Percentiles rank a stretch among this genome's conserved stretches.
These are phyloP conservation scores for Lycocorax pyrrhopterus DNA, from an alignment of 2,113 vertebrate genomes.

Conservation along the genomic window DNA sequence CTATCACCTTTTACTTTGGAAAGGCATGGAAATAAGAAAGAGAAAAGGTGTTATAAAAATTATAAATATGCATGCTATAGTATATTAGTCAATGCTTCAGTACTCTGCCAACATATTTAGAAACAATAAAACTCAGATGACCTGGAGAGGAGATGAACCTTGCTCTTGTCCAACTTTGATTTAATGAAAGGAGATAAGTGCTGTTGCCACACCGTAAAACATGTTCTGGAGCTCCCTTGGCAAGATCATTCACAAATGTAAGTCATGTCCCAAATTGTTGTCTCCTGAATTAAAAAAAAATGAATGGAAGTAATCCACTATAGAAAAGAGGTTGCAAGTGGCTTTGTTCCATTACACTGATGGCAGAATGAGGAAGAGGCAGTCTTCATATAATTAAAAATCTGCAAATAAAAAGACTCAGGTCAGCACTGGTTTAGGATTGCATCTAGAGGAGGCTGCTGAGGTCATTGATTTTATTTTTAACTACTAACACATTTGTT, in stretches of 20 bases:
- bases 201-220: not conserved
- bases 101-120: not conserved
- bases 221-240: not conserved
- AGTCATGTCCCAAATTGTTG: not conserved
- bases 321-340: not conserved
- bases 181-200: not conserved
- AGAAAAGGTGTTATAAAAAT: not conserved
- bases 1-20: not conserved
- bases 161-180: not conserved
- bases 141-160: not conserved
- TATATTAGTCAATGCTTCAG: not conserved
- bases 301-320: not conserved
- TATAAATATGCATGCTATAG: not conserved
- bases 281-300: not conserved
- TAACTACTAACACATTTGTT: constrained; percentile 5
- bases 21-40: not conserved
- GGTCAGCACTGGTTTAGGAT: not conserved
- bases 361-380: not conserved
- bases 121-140: not conserved
- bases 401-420: not conserved
- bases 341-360: not conserved
- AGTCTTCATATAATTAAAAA: not conserved
- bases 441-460: not conserved
- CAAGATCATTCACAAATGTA: not conserved
- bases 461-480: constrained; percentile 24